Evolutionary conservation across 2,888 invertebrate species (phyloP), one percentile per base, ranked within the genome.

Genomic region (Drosophila infuscata): DNA sequence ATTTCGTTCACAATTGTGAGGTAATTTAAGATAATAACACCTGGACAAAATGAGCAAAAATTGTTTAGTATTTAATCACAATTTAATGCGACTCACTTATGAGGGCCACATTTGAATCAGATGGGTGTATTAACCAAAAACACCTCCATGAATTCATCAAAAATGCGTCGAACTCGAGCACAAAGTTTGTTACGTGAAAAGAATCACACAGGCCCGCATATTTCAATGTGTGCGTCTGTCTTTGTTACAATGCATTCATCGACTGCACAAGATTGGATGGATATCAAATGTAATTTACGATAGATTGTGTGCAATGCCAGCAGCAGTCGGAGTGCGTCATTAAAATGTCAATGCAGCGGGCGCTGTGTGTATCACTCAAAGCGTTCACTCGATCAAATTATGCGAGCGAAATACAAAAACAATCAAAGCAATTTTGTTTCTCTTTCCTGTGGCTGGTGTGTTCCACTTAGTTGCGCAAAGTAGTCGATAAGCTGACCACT

Each of bases 381-480:
- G 17, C 17, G 41, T 33, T 41, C 41, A 20, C 25, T 17, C 30
- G 2, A 17, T 17, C 36, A 20, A 51, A 30, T 38, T 15, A 17
- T 36, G 35, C 20, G 38, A 38, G 33, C 43, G 5, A 35, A 41
- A 15, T 4, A 30, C 48, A 12, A 12, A 36, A 7, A 36, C 43
- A 11, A 17, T 36, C n/a, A 49, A 32, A 41, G 38, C 41, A 41
- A 11, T 36, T 60, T 58, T 25, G 36, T 25, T 41, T 52, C 25
- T 4, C 17, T 33, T 1, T 12, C 33, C 38, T 29, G 25, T 46
- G 17, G 3, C 35, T 36, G 36, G 29, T 38, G 80, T 71, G 72
- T 80, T 70, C 80, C 74, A 74, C 78, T 84, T 84, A 78, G 82
- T 74, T 70, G 82, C 74, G 70, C 68, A 82, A 72, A 66, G 59